A percentile compares a stretch with the other conserved stretches of the same genome.
phyloP scores from a whole-genome alignment of 2,888 invertebrate genomes.

The Napeogenes sylphis region DNA sequence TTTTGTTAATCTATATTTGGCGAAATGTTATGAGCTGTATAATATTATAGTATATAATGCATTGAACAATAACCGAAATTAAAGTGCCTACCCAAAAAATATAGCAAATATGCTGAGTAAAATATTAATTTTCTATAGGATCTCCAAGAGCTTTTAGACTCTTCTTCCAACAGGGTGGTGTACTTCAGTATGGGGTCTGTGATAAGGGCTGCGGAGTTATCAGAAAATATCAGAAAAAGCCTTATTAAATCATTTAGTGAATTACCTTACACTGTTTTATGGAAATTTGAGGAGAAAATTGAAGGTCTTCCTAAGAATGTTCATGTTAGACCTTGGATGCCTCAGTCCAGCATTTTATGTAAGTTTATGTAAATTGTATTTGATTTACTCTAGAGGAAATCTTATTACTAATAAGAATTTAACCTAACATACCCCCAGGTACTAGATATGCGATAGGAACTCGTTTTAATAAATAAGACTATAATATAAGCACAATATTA shows the following conservation, averaged over 20 bases:
- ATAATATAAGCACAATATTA: no score
- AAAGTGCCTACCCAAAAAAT: no score
- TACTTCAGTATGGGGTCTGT: constrained; percentile 65
- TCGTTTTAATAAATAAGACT: no score
- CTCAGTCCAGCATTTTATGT: constrained; percentile 73
- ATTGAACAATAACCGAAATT: no score
- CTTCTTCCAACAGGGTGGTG: constrained; percentile 49
- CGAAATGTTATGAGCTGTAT: no score
- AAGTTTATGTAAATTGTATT: constrained; percentile 3
- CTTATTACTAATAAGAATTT: no score
- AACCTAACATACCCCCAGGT: no score
- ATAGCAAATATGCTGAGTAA: no score
- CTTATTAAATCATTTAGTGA: constrained; percentile 43
- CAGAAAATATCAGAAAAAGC: constrained; percentile 34
- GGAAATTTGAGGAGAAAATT: constrained; percentile 68
- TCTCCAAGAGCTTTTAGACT: constrained; percentile 51
- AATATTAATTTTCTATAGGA: constrained; percentile 39
- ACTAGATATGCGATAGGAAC: no score
- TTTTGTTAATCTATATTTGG: no score
- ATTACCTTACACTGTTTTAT: constrained; percentile 60
- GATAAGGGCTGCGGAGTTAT: constrained; percentile 40
- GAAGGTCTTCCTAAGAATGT: constrained; percentile 58
- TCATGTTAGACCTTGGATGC: constrained; percentile 65
- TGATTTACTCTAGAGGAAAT: no score
- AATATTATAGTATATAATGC: no score